A percentile compares a stretch with the other conserved stretches of the same genome.
phyloP scores from a whole-genome alignment of 2,797 vertebrate genomes.

The Cuniculus paca region DNA sequence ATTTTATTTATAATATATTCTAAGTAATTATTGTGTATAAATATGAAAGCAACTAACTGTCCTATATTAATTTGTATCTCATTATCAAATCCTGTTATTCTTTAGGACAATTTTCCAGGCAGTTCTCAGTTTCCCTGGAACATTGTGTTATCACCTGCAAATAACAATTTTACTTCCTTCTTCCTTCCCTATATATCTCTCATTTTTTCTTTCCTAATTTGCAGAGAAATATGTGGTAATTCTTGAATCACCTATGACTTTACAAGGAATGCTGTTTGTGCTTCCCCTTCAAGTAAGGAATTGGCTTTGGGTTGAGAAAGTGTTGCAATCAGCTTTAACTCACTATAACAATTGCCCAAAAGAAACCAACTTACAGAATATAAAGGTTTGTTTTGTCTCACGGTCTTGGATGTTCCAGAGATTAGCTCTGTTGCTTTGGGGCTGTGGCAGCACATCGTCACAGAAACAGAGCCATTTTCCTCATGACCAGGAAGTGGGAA shows the following conservation, averaged over 20 bases:
- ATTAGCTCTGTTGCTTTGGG: background rate
- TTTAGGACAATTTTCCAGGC: background rate
- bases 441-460: background rate
- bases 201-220: background rate
- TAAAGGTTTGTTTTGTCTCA: background rate
- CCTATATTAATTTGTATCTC: background rate
- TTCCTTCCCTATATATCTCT: background rate
- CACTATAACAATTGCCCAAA: background rate
- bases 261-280: background rate
- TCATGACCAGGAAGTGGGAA: background rate
- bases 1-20: background rate
- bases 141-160: background rate
- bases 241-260: background rate
- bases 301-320: background rate
- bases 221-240: too few relatives aligned
- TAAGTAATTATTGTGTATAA: background rate
- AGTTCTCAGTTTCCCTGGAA: background rate
- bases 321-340: background rate
- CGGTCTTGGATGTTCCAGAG: background rate
- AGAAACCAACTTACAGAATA: background rate
- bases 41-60: background rate
- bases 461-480: background rate
- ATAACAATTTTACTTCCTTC: background rate
- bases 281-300: too few relatives aligned
- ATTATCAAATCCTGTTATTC: background rate